Percentiles rank a stretch among this genome's conserved stretches.
Conservation (phyloP, 2,113 vertebrate genomes). For the Pterocles burchelli region DNA sequence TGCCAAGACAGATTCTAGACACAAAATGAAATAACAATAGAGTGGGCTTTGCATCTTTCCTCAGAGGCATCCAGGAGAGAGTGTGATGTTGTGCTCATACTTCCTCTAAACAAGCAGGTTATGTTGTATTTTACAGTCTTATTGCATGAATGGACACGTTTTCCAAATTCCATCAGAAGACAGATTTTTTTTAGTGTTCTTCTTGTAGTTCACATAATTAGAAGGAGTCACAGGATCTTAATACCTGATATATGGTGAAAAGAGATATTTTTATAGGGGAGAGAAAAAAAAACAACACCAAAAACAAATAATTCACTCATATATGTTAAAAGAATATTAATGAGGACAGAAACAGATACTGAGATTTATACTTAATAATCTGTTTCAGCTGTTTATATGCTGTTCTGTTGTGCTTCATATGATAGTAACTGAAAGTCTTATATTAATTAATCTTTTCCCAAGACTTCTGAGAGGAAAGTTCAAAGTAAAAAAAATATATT, state of each 20-base stretch:
- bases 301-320: not conserved
- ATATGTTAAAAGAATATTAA: not conserved
- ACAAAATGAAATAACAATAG: not conserved
- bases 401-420: not conserved
- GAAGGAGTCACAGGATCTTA: not conserved
- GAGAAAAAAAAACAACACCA: rapidly evolving
- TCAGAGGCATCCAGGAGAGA: not conserved
- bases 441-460: not conserved
- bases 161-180: not conserved
- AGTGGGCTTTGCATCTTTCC: not conserved
- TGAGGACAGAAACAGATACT: not conserved
- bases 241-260: not conserved
- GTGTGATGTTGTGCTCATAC: not conserved
- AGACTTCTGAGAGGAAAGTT: not conserved
- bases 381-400: not conserved
- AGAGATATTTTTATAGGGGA: not conserved
- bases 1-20: not conserved
- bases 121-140: not conserved
- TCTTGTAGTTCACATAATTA: not conserved
- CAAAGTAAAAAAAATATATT: not conserved
- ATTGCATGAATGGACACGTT: not conserved
- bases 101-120: not conserved
- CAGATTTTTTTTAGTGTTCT: not conserved
- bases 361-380: not conserved
- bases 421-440: not conserved